Evolutionary conservation across 2,113 vertebrate species (phyloP), one percentile per base, ranked within the genome.

Genomic region (Pao palembangensis): DNA sequence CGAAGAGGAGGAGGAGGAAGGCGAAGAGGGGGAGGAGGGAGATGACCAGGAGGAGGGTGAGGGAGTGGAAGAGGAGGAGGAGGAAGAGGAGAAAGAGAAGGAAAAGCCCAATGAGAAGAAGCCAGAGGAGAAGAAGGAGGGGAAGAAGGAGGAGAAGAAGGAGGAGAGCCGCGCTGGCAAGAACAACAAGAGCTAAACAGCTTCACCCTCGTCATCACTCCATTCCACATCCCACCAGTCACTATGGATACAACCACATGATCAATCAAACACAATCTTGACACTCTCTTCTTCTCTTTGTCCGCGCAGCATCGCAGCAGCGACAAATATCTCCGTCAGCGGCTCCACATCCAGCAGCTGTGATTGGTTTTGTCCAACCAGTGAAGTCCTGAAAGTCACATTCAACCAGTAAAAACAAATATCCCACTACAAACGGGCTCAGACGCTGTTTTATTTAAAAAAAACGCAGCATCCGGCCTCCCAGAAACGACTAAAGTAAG

Each of bases 121-220:
- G 41, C 67, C 85, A 19, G 76, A 67, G 2, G 71, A 76, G 4
- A 57, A 71, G 12, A 71, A 70, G 14, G 66, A 34, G 0, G 71
- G 76, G 6, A 69, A 52, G 3, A 48, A 58, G 10, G 57, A 48
- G 3, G 66, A 34, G 0, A 69, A 78, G 6, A 69, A 52, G 3
- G 43, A 58, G 10, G 75, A 79, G 51, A 73, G 72, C 42, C 57
- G 87, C 51, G 58, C 56, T 18, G 69, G 61, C 64, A 90, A 91
- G 81, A 85, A 19, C 81, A 88, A 83, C 88, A 91, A 91, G 85
- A 89, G 80, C 70, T 89, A 89, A 87, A 78, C 52, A 46, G 61
- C 58, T 80, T 54, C 48, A 25, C 53, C 51, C 44, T 67, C 55
- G 25, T 64, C 65, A 41, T 59, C 69, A 49, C 67, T 75, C 71